phyloP scores from a whole-genome alignment of 2,113 vertebrate genomes.

The Erythrocercus mccallii region DNA sequence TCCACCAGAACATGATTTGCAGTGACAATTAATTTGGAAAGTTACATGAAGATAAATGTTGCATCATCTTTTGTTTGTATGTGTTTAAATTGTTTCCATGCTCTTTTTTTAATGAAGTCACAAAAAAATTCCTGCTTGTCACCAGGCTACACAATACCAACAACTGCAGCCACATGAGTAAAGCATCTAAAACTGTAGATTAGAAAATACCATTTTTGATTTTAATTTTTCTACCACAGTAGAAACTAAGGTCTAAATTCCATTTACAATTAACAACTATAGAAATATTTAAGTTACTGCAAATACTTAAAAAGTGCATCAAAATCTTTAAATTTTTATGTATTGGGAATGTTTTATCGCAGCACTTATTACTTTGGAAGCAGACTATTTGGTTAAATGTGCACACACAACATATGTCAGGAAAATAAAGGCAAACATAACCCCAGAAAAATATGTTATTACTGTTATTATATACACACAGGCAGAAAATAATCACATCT shows the following conservation, averaged over 20 bases:
- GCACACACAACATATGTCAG: background rate
- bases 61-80: background rate
- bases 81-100: background rate
- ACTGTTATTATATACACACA: background rate
- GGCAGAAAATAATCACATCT: background rate
- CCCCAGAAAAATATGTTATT: background rate
- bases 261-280: background rate
- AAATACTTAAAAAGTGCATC: background rate
- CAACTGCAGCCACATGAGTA: background rate
- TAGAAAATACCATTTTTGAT: rapidly evolving
- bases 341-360: background rate
- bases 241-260: background rate
- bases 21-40: background rate
- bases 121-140: background rate
- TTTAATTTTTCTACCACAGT: background rate
- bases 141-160: background rate
- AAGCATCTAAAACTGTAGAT: background rate
- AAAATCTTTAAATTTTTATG: background rate
- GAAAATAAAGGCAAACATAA: background rate
- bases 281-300: background rate
- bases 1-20: background rate
- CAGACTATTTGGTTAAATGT: background rate
- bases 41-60: background rate
- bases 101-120: background rate
- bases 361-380: background rate